Evolutionary conservation across 2,888 invertebrate genomes (phyloP), one percentile per base, ranked within the genome.

Genomic region (Thyatira batis): DNA sequence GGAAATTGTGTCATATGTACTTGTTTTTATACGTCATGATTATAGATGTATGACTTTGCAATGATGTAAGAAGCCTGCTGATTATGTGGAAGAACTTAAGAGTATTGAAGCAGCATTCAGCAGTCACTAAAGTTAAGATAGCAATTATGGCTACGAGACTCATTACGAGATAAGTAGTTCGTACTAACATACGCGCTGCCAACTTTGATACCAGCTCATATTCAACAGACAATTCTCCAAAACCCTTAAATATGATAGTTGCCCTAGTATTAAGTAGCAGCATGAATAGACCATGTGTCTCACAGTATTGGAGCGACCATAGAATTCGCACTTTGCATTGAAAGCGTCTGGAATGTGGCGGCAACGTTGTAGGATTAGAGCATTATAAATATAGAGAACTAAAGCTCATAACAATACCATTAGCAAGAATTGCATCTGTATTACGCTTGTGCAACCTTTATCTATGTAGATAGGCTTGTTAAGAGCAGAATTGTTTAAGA

Each of bases 251-350:
- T 8, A 17, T 17, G 39, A 39, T 39, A 39, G 39, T 39, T 39
- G 39, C 39, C 39, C 39, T 39, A 39, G 13, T 39, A 39, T 39
- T 17, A 39, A 39, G 39, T 39, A 17, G 39, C 13, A 39, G 17
- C 39, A 23, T 20, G n/a, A 25, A 48, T 45, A 33, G 44, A 21
- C 20, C 51, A 20, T 44, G 23, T 30, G 25, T 51, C 50, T 50
- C 43, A 50, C 39, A 45, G 27, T 50, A 54, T 43, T 33, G 45
- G 45, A 52, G 39, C 45, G 39, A 33, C 27, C 57, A 57, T 62
- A 66, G 57, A 58, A 63, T 53, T 55, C 55, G 58, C 61, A 68
- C 63, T 73, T 72, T 67, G 65, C 69, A 71, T 71, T 63, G 67
- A 61, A 70, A 71, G 65, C 68, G 54, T 54, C 56, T 55, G 54